Evolutionary conservation across 2,888 invertebrate species (phyloP).

Genomic region (Drosophila borborema): DNA sequence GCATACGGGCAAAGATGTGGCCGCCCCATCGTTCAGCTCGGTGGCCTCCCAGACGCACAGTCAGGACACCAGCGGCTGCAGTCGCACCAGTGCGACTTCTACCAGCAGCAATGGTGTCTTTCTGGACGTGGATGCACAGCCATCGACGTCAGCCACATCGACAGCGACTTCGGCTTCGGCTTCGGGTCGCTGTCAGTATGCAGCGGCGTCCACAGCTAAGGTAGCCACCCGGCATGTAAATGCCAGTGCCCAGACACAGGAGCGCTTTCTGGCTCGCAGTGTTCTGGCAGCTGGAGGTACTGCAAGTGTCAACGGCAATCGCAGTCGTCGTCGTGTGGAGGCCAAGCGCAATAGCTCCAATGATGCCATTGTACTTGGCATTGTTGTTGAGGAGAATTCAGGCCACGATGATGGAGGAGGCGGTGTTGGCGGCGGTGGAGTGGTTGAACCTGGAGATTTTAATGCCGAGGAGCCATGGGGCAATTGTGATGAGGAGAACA

Average conservation of each 20-base stretch:
- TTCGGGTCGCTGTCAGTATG: constrained; percentile 82
- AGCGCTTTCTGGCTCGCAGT: constrained; percentile 74
- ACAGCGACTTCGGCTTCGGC: constrained; percentile 27
- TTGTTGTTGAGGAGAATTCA: constrained; percentile 62
- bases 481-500: constrained; percentile 85
- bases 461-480: constrained; percentile 83
- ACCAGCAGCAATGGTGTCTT: constrained; percentile 36
- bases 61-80: constrained; percentile 73
- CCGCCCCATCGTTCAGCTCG: constrained; percentile 51
- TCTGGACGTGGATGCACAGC: constrained; percentile 74
- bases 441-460: constrained; percentile 66
- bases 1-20: constrained; percentile 42
- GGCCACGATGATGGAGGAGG: constrained; percentile 19
- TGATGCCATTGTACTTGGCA: constrained; percentile 57
- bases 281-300: constrained; percentile 23
- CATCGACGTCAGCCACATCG: constrained; percentile 80
- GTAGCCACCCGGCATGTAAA: constrained; percentile 77
- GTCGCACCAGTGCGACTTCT: constrained; percentile 69
- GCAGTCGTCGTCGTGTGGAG: constrained; percentile 38
- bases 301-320: constrained; percentile 9
- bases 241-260: constrained; percentile 83
- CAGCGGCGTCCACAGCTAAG: constrained; percentile 62
- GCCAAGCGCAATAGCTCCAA: constrained; percentile 46
- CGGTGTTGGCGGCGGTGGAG: constrained; percentile 9
- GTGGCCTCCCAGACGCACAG: constrained; percentile 59